Evolutionary conservation across 2,797 vertebrate genomes (phyloP), one percentile per base, ranked within the genome.

Genomic region (Lates japonicus): DNA sequence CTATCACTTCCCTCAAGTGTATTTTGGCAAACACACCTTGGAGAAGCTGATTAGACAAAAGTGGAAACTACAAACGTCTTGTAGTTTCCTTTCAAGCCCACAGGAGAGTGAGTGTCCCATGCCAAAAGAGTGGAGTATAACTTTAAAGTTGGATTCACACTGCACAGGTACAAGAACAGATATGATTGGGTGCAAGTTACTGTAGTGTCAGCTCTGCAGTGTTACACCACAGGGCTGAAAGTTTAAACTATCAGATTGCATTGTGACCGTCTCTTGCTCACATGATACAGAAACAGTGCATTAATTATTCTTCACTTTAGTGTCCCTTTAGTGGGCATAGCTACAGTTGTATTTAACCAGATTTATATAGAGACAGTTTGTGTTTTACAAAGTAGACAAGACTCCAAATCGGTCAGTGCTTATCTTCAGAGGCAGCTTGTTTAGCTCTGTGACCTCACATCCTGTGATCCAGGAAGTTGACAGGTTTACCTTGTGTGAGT

Each of bases 381-480:
- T 22, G n/a, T 25, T 52, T 52, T 25, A 5, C 11, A 22, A 52
- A 52, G 7, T 35, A 20, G 51, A 58, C 25, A 44, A 65, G 8
- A 17, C 22, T 64, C 22, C 5, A 42, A 17, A 44, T 39, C 3
- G 3, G 17, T 54, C 8, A 2, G 22, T 65, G 68, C 78, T 85
- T 76, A 85, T 85, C 80, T 81, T 42, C 31, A 70, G 12, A 61
- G 20, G 63, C 83, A 87, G 77, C 66, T 66, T 85, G 75, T 83
- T 79, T 83, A 42, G 51, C 42, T 68, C 54, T 67, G 41, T 83
- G 67, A 79, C 55, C 76, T 79, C 51, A 68, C 76, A 61, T 85
- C 84, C 82, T 89, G 42, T 71, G 19, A 51, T 75, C 42, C 76
- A 74, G 81, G 76, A 88, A 63, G 46, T 52, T 66, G 71, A 88